Evolutionary conservation across 1,140 invertebrate genomes (phyloP).

Genomic region (Drosophila pectinifera): DNA sequence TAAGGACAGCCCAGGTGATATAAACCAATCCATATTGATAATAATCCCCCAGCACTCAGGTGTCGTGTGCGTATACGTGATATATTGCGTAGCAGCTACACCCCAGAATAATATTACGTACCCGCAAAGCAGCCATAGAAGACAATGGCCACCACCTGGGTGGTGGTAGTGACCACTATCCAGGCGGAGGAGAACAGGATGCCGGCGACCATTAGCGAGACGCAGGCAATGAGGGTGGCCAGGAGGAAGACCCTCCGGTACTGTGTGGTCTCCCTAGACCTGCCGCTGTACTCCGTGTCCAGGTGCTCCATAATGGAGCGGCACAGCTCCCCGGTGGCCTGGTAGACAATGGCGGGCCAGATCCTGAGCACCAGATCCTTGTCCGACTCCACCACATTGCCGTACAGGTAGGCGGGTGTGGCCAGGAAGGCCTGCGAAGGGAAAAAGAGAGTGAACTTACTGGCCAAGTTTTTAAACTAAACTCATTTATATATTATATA

Average conservation of each 20-base stretch:
- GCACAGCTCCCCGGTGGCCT: constrained; percentile 78
- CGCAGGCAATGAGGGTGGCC: constrained; percentile 74
- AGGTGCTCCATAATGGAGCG: constrained; percentile 81
- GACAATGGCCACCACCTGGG: constrained; percentile 78
- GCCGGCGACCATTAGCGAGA: constrained; percentile 78
- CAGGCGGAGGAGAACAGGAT: constrained; percentile 82
- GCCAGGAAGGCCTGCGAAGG: constrained; percentile 73
- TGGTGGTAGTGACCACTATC: constrained; percentile 77
- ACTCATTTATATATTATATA: no score
- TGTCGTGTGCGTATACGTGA: constrained; percentile 7
- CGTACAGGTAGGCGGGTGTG: constrained; percentile 80
- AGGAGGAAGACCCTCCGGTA: constrained; percentile 72
- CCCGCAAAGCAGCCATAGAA: constrained; percentile 82
- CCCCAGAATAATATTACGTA: no score
- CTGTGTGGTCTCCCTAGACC: constrained; percentile 70
- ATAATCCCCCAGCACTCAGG: neutral
- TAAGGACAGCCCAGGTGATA: neutral
- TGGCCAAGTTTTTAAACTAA: neutral
- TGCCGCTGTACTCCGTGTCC: constrained; percentile 77
- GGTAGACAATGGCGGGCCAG: constrained; percentile 83
- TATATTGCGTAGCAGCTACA: constrained; percentile 5
- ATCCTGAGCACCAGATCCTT: constrained; percentile 81
- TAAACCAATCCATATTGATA: neutral
- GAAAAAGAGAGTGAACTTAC: neutral
- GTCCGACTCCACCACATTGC: constrained; percentile 81